Conservation (phyloP, 2,888 invertebrate species). For the Graphium colonna region DNA sequence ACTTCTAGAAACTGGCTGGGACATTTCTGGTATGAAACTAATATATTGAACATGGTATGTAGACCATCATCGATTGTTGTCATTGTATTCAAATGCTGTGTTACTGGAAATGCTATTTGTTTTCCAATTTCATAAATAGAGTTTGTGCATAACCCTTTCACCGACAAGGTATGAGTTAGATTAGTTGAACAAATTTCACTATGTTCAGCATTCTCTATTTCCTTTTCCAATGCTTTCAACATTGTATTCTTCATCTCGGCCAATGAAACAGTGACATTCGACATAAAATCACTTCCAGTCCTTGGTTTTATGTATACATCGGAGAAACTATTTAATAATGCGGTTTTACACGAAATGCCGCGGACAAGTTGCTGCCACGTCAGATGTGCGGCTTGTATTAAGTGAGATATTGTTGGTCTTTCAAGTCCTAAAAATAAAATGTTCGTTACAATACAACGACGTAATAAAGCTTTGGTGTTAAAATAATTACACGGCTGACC, state of each 20-base stretch:
- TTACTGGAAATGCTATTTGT: constrained; percentile 72
- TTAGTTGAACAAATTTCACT: constrained; percentile 28
- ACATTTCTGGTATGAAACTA: constrained; percentile 53
- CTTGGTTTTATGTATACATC: constrained; percentile 84
- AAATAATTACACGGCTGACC: no score
- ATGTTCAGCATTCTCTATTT: constrained; percentile 34
- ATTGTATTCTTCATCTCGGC: constrained; percentile 72
- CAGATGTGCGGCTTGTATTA: constrained; percentile 83
- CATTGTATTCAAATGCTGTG: constrained; percentile 36
- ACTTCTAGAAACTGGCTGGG: constrained; percentile 36
- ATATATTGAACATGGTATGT: constrained; percentile 41
- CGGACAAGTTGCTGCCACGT: constrained; percentile 82
- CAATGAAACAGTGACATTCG: constrained; percentile 58
- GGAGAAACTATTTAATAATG: constrained; percentile 79
- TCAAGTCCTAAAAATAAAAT: constrained; percentile 74
- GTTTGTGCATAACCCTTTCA: constrained; percentile 72
- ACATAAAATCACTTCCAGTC: constrained; percentile 59
- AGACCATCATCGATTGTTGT: constrained; percentile 27
- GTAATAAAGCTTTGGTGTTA: no score
- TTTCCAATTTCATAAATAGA: constrained; percentile 73
- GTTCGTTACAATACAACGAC: no score
- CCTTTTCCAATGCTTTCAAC: constrained; percentile 50
- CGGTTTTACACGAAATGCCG: constrained; percentile 77
- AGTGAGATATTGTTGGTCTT: constrained; percentile 81
- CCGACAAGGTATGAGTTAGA: constrained; percentile 53